Percentiles rank a stretch among this genome's conserved stretches.
Evolutionary conservation across 2,113 vertebrate genomes (phyloP).

Genomic region (Podocnemis expansa): DNA sequence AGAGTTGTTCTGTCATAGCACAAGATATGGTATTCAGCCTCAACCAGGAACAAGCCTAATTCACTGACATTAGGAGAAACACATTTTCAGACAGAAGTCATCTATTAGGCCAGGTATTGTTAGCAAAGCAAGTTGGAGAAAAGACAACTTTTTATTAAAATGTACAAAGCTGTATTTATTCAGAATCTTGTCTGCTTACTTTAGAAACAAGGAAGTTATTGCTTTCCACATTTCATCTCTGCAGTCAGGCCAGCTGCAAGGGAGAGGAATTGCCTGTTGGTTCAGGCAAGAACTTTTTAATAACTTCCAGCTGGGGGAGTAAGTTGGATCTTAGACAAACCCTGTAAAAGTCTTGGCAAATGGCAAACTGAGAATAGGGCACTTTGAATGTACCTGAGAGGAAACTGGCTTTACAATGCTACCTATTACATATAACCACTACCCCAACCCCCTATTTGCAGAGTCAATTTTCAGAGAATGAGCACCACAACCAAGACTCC

Average conservation of each 20-base stretch:
- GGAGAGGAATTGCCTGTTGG: fast-evolving
- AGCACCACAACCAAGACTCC: not conserved
- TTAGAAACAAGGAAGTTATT: fast-evolving
- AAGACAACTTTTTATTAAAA: not conserved
- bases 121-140: fast-evolving
- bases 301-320: not conserved
- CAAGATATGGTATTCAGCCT: not conserved
- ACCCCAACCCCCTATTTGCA: not conserved
- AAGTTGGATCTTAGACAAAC: not conserved
- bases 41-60: not conserved
- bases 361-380: not conserved
- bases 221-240: fast-evolving
- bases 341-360: not conserved
- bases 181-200: not conserved
- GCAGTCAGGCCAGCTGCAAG: not conserved
- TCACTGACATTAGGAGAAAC: not conserved
- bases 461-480: not conserved
- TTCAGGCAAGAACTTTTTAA: not conserved
- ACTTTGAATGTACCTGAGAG: not conserved
- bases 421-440: too few relatives aligned
- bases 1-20: fast-evolving
- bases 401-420: not conserved
- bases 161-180: not conserved
- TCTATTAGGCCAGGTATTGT: not conserved
- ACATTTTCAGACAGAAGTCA: not conserved